Base-by-base conservation (phyloP, 2,797 vertebrate genomes). In the Clarias pachynema region DNA sequence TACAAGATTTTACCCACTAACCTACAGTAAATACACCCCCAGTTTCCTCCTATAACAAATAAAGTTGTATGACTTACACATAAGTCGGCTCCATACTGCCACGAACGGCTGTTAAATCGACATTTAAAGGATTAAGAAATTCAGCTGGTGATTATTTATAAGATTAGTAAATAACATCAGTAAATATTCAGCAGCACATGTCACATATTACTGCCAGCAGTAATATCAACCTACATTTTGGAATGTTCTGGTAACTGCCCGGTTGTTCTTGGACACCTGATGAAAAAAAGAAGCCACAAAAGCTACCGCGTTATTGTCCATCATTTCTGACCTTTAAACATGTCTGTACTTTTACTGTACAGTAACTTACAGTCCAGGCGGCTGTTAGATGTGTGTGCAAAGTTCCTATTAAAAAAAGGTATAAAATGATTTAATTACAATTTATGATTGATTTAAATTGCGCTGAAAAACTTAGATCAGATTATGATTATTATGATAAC, bases 31-130 rank as follows among this genome's bases (percentile, higher is more conserved):
- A 80, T 14, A 40, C 16, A 1, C 79, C 79, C 40, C n/a, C 16
- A 49, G 0, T 53, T 29, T 29, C 18, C 77, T 63, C 3, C 10
- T 9, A 34, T 29, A 73, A 16, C 77, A 29, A 65, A 65, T 26
- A 20, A 80, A 80, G 37, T 49, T 49, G 44, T 4, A 49, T 63
- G 18, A 87, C 91, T 90, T 86, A 92, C 91, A 91, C 90, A 70
- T 91, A 92, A 70, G 86, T 89, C 65, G 89, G 82, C 77, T 92
- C 91, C 73, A 56, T 26, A 49, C 16, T 86, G 57, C 79, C 80
- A 49, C 1, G 22, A 53, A 20, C 6, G 53, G 22, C 73, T 37
- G 83, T 69, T 73, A 73, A 86, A 40, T 12, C 40, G 26, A 44
- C 2, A 29, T 8, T 85, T 62, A 86, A 70, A 85, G 65, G 40